phyloP scores from a whole-genome alignment of 2,888 invertebrate species.

The Sphinx pinastri region DNA sequence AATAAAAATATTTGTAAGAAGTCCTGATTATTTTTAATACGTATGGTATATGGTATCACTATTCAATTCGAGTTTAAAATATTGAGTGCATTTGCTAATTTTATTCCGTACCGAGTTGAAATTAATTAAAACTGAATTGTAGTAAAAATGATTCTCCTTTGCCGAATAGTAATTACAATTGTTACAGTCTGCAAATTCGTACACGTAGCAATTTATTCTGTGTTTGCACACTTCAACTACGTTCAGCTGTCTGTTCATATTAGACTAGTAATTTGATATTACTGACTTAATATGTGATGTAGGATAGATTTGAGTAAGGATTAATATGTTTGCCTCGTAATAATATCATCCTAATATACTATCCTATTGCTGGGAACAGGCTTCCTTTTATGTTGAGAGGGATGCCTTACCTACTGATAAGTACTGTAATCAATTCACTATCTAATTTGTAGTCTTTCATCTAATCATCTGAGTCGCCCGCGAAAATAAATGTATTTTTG shows the following conservation, averaged over 20 bases:
- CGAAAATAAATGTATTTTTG: too few relatives aligned
- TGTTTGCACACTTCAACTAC: conserved; percentile 10
- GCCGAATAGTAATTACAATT: background rate
- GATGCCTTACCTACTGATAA: too few relatives aligned
- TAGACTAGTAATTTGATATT: background rate
- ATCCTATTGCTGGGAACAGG: too few relatives aligned
- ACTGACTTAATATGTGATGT: background rate
- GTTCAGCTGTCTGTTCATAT: conserved; percentile 11
- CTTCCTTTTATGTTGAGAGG: too few relatives aligned
- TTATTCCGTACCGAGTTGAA: background rate
- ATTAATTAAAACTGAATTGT: background rate
- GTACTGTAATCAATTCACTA: too few relatives aligned
- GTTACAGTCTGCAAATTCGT: background rate
- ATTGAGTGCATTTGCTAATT: background rate
- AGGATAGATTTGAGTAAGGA: background rate
- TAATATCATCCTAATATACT: too few relatives aligned
- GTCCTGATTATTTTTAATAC: too few relatives aligned
- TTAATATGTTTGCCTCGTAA: background rate
- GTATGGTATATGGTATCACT: too few relatives aligned
- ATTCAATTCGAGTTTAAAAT: too few relatives aligned
- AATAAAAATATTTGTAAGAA: too few relatives aligned
- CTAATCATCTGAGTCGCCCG: too few relatives aligned
- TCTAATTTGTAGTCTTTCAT: too few relatives aligned
- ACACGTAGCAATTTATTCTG: background rate
- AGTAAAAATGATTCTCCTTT: background rate